Conservation (phyloP, 2,888 invertebrate species). For the Augiades crinisus region DNA sequence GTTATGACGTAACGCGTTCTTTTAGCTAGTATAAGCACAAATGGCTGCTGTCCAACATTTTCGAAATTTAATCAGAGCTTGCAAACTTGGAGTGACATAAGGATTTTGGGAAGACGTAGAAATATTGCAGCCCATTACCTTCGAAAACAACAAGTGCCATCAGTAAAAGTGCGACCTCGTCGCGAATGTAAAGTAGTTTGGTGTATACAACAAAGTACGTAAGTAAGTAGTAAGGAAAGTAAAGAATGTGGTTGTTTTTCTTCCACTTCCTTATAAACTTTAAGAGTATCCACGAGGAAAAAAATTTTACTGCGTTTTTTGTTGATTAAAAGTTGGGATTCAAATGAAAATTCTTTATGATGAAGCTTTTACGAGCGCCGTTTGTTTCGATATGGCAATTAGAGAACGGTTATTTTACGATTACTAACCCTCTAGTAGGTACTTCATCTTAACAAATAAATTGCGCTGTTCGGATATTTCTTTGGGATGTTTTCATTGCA, state of each 20-base stretch:
- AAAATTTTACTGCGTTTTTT: slow-evolving; percentile 61
- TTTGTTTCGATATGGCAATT: slow-evolving; percentile 24
- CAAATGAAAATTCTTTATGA: slow-evolving; percentile 21
- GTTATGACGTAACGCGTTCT: too few relatives aligned
- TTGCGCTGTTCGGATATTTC: not conserved
- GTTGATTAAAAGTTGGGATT: slow-evolving; percentile 42
- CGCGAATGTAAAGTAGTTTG: slow-evolving; percentile 55
- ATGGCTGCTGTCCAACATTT: not conserved
- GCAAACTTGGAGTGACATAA: not conserved
- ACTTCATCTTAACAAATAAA: slow-evolving; percentile 7
- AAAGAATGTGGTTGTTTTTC: slow-evolving; percentile 65
- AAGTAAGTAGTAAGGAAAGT: slow-evolving; percentile 57
- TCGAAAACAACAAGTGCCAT: slow-evolving; percentile 53
- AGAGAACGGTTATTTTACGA: too few relatives aligned
- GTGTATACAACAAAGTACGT: slow-evolving; percentile 36
- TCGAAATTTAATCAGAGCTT: not conserved
- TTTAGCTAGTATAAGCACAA: too few relatives aligned
- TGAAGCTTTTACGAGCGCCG: slow-evolving; percentile 21
- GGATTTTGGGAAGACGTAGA: slow-evolving; percentile 30
- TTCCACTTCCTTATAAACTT: slow-evolving; percentile 64
- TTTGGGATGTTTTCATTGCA: too few relatives aligned
- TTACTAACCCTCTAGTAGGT: too few relatives aligned
- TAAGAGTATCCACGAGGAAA: slow-evolving; percentile 68
- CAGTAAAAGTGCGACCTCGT: slow-evolving; percentile 49
- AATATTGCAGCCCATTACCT: slow-evolving; percentile 36